Conservation (phyloP, 2,797 vertebrate genomes). For the Acrocephalus scirpaceus region DNA sequence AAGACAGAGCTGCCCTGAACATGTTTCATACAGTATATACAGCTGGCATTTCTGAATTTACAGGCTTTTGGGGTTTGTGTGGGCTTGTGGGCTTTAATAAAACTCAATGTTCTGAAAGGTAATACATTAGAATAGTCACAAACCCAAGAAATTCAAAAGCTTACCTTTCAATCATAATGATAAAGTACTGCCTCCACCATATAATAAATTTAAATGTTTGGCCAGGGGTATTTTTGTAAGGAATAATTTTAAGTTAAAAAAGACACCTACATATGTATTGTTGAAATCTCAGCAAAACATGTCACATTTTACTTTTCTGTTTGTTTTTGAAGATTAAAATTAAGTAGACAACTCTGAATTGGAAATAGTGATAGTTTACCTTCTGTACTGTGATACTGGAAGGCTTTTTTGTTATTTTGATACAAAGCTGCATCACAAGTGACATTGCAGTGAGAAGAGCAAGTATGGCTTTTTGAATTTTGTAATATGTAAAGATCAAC, state of each 20-base stretch:
- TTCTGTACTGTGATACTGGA: background rate
- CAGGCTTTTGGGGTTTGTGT: background rate
- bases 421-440: background rate
- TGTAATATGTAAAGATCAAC: background rate
- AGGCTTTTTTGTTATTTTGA: background rate
- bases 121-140: background rate
- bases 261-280: background rate
- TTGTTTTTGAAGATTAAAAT: background rate
- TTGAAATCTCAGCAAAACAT: background rate
- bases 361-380: background rate
- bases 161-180: background rate
- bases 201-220: background rate
- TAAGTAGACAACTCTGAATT: background rate
- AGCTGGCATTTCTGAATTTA: background rate
- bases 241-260: background rate
- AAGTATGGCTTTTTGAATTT: accelerated
- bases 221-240: background rate
- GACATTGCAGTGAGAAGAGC: background rate
- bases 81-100: background rate
- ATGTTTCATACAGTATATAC: background rate
- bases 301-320: background rate
- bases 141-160: background rate
- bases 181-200: background rate
- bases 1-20: background rate
- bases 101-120: background rate